phyloP scores from a whole-genome alignment of 2,113 vertebrate species.

The Psammodynastes pulverulentus region DNA sequence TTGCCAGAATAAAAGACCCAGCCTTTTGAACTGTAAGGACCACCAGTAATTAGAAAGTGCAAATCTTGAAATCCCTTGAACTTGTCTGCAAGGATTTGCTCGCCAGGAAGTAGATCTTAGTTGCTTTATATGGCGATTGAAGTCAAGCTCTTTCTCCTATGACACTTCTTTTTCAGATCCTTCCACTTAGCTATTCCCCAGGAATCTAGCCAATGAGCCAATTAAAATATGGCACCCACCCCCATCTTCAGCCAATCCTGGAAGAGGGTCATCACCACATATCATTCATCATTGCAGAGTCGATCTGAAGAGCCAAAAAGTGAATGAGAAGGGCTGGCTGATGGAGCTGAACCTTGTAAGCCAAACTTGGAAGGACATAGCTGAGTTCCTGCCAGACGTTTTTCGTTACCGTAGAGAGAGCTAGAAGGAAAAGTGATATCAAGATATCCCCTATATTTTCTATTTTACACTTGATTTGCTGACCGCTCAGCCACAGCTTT shows the following conservation, averaged over 20 bases:
- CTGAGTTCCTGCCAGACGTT: slow-evolving; percentile 24
- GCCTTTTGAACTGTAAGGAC: neutral
- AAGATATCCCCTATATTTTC: neutral
- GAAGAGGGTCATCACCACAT: neutral
- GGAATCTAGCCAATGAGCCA: neutral
- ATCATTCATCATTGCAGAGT: neutral
- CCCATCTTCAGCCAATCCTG: slow-evolving; percentile 1
- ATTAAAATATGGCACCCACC: neutral
- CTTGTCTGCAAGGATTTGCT: fast-evolving
- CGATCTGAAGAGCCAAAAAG: neutral
- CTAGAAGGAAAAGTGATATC: slow-evolving; percentile 13
- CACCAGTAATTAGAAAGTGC: neutral
- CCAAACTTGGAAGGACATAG: slow-evolving; percentile 14
- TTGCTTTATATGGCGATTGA: neutral
- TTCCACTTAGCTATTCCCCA: neutral
- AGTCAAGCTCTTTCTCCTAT: neutral
- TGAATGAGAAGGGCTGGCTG: neutral
- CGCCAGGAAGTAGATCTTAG: neutral
- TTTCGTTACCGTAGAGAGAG: slow-evolving; percentile 40
- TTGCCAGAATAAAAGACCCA: neutral
- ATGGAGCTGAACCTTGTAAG: fast-evolving
- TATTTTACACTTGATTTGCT: neutral
- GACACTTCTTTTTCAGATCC: fast-evolving
- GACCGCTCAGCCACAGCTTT: neutral
- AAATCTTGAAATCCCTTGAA: neutral